Conservation (phyloP, 2,797 vertebrate species). For the Eulemur coronatus region DNA sequence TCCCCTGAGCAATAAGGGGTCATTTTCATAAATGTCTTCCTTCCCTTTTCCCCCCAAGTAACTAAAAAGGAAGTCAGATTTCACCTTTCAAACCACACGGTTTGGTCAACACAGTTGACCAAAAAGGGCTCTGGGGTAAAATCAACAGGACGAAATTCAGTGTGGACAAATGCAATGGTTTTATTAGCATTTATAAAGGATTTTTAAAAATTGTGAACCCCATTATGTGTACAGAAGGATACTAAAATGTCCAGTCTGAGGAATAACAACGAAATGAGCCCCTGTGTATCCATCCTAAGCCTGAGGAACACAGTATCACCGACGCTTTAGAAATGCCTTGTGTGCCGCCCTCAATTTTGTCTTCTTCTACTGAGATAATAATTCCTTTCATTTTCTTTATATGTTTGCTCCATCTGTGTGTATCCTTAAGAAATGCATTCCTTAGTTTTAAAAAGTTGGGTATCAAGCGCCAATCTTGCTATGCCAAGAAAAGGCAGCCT, state of each 20-base stretch:
- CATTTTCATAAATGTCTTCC: conserved; percentile 62
- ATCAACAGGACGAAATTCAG: not conserved
- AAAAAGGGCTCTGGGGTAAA: not conserved
- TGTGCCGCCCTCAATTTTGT: not conserved
- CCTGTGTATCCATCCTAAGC: not conserved
- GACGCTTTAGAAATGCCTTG: not conserved
- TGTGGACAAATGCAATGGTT: not conserved
- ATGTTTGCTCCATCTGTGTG: not conserved
- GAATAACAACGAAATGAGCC: not conserved
- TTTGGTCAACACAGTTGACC: not conserved
- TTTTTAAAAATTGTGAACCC: not conserved
- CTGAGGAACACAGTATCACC: not conserved
- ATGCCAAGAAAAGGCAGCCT: not conserved
- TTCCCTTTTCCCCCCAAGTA: not conserved
- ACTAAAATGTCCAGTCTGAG: not conserved
- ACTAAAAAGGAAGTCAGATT: conserved; percentile 16
- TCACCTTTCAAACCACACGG: not conserved
- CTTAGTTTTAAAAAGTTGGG: not conserved
- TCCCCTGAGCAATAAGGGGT: conserved; percentile 58
- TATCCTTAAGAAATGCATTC: not conserved
- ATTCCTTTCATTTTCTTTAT: not conserved
- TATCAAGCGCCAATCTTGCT: not conserved
- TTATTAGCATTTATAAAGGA: not conserved
- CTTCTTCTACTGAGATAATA: not conserved
- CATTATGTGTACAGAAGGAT: not conserved